A percentile compares a stretch with the other conserved stretches of the same genome.
Conservation (phyloP, 2,113 vertebrate genomes). For the Lutjanus erythropterus region DNA sequence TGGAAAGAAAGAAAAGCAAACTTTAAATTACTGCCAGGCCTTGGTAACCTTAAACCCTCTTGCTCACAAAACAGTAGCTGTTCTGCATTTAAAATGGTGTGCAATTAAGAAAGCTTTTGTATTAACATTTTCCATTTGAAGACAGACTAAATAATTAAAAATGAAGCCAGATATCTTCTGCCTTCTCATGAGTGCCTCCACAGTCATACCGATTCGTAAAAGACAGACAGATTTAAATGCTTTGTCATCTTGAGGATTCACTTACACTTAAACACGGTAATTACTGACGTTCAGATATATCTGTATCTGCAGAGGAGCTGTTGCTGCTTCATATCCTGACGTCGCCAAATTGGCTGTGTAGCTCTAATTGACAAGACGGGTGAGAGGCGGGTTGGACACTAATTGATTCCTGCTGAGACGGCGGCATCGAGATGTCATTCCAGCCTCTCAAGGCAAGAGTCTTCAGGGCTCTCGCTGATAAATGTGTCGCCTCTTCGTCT, state of each 20-base stretch:
- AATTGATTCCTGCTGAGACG: conserved; percentile 76
- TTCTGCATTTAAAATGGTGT: not conserved
- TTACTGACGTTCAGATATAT: conserved; percentile 1
- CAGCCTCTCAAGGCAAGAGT: conserved; percentile 61
- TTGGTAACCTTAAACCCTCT: not conserved
- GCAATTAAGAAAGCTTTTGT: not conserved
- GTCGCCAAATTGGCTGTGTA: conserved; percentile 59
- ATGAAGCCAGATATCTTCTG: not conserved
- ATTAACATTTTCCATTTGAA: not conserved
- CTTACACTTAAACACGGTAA: not conserved
- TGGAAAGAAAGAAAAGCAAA: not conserved
- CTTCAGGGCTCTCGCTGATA: conserved; percentile 43
- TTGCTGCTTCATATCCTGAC: conserved; percentile 14
- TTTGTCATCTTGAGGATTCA: not conserved
- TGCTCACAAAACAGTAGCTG: not conserved
- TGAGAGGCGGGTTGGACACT: conserved; percentile 45
- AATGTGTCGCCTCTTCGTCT: conserved; percentile 32
- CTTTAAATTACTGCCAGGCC: not conserved
- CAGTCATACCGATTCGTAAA: too few species aligned
- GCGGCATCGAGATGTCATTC: conserved; percentile 26
- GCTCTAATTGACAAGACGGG: conserved; percentile 64
- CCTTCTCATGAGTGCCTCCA: too few species aligned
- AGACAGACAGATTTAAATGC: not conserved
- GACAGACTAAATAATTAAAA: not conserved
- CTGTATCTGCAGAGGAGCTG: not conserved